A percentile compares a stretch with the other conserved stretches of the same genome.
Conservation (phyloP, 2,888 invertebrate genomes). For the Troides aeacus region DNA sequence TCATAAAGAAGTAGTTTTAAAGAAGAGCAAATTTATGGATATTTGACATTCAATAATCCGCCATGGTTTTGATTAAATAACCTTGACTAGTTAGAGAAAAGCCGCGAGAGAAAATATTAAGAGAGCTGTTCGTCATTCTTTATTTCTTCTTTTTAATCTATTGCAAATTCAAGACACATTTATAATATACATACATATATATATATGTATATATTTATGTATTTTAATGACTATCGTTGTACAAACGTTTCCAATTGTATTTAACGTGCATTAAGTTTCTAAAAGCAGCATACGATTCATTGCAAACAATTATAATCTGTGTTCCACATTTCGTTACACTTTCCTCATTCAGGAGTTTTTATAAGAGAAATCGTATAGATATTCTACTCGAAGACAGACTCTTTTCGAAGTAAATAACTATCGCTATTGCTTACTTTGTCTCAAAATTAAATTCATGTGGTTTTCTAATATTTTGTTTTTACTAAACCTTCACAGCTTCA, state of each 20-base stretch:
- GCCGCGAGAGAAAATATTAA: no score
- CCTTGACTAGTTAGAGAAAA: no score
- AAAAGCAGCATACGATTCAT: not conserved
- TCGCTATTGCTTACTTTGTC: not conserved
- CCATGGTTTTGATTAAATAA: no score
- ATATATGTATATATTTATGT: not conserved
- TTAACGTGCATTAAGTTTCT: not conserved
- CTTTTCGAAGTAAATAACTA: not conserved
- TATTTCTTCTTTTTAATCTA: no score
- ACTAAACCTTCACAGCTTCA: no score
- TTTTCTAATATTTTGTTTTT: no score
- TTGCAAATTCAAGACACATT: no score
- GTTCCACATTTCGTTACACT: slow-evolving; percentile 22
- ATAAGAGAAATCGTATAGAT: slow-evolving; percentile 13
- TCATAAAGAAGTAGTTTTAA: not conserved
- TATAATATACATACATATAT: no score
- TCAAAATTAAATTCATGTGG: no score
- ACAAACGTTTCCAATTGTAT: not conserved
- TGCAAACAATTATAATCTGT: slow-evolving; percentile 3
- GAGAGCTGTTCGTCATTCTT: no score
- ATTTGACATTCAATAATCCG: no score
- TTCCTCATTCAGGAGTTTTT: slow-evolving; percentile 21
- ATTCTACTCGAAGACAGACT: not conserved
- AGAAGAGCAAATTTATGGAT: not conserved
- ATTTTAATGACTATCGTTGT: not conserved